Evolutionary conservation across 2,797 vertebrate species (phyloP).

Genomic region (Cichlasoma orientale): DNA sequence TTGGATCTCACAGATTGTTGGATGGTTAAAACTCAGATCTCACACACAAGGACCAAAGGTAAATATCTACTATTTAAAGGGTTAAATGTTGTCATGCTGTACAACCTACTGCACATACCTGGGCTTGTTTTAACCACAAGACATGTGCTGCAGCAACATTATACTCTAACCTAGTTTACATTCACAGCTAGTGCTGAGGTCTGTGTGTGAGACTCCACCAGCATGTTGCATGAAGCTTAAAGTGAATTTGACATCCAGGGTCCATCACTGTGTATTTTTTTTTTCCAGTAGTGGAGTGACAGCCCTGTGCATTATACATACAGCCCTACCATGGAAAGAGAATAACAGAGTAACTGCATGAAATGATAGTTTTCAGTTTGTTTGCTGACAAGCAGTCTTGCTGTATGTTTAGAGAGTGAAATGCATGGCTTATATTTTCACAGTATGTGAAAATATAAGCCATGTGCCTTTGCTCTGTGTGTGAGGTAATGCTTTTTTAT

Average conservation of each 20-base stretch:
- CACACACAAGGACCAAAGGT: background rate
- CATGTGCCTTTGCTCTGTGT: background rate
- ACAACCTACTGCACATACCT: slow-evolving; percentile 19
- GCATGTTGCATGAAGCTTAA: slow-evolving; percentile 45
- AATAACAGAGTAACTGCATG: slow-evolving; percentile 33
- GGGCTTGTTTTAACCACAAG: slow-evolving; percentile 29
- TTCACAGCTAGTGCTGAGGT: slow-evolving; percentile 33
- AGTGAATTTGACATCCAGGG: slow-evolving; percentile 52
- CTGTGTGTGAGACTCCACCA: slow-evolving; percentile 37
- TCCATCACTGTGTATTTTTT: slow-evolving; percentile 30
- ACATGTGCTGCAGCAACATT: slow-evolving; percentile 11
- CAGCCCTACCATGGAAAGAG: slow-evolving; percentile 12
- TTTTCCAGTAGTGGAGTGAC: slow-evolving; percentile 35
- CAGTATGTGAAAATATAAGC: background rate
- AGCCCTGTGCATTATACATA: slow-evolving; percentile 53
- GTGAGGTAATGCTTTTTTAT: background rate
- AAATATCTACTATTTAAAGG: background rate
- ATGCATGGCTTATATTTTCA: slow-evolving; percentile 8
- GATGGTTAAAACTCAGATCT: background rate
- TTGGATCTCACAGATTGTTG: background rate
- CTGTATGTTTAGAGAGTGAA: slow-evolving; percentile 18
- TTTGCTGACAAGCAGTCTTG: slow-evolving; percentile 23
- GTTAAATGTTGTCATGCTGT: slow-evolving; percentile 12
- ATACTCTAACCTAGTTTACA: slow-evolving; percentile 40
- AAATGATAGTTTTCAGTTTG: slow-evolving; percentile 42